Conservation (phyloP, 92 coral and sea anemone genomes). For the Phymanthus crucifer region DNA sequence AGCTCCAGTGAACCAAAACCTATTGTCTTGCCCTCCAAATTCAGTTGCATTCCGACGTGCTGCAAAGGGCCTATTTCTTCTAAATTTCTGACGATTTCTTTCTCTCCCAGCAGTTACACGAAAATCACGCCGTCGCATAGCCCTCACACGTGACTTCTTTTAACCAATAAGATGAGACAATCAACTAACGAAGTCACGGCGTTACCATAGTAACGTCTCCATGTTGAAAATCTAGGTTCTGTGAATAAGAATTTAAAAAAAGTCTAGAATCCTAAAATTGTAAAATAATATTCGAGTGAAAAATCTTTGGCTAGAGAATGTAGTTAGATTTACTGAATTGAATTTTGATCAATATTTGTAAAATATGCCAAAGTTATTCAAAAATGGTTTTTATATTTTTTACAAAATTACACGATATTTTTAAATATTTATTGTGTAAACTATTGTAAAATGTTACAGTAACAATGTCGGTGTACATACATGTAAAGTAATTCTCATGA, state of each 20-base stretch:
- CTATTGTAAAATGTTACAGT: background rate
- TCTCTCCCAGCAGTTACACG: constrained; percentile 80
- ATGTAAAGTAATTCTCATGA: background rate
- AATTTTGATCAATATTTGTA: background rate
- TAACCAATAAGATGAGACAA: background rate
- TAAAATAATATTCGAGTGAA: background rate
- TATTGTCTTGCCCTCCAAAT: too few relatives aligned
- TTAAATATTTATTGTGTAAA: constrained; percentile 4
- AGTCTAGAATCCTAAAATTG: background rate
- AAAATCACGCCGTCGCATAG: constrained; percentile 80
- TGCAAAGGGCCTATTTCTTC: too few relatives aligned
- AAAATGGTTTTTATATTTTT: background rate
- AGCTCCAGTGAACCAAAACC: too few relatives aligned
- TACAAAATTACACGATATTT: background rate
- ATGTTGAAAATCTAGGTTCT: background rate
- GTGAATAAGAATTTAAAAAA: background rate
- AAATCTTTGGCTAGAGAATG: constrained; percentile 7
- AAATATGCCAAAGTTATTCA: background rate
- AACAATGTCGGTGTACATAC: background rate
- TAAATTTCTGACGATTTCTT: background rate
- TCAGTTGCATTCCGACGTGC: too few relatives aligned
- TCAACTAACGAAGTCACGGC: background rate
- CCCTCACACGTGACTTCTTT: constrained; percentile 1
- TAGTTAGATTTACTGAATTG: constrained; percentile 3
- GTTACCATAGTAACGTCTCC: background rate